Evolutionary conservation across 2,113 vertebrate genomes (phyloP), one percentile per base, ranked within the genome.

Genomic region (Channa argus): DNA sequence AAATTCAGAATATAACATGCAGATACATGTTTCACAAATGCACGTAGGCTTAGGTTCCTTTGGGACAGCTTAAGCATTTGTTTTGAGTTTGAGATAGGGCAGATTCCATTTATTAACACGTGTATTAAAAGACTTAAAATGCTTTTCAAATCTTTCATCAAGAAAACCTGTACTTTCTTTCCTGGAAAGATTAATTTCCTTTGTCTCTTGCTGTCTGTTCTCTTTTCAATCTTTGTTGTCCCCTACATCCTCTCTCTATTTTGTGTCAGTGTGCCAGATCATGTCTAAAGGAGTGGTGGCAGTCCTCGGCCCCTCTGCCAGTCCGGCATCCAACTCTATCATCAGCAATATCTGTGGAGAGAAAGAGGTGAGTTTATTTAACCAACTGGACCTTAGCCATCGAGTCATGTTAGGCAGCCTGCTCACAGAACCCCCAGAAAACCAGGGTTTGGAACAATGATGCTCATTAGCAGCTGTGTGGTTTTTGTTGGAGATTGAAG

Each of bases 271-370:
- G 96, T 99, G 98, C 93, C 97, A 99, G 92, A 99, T 99, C 75
- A 96, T 99, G 88, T 97, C 96, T 14, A 99, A 99, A 91, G 98
- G 97, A 0, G 97, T 99, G 54, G 97, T 99, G 6, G 97, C 96
- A 0, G 97, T 99, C 84, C 93, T 99, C 49, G 98, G 98, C 15
- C 98, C 98, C 11, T 98, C 98, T 2, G 97, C 96, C 82, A 99
- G 98, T 82, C 98, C 98, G 0, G 97, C 98, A 73, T 99, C 98
- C 52, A 98, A 97, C 92, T 99, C 97, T 33, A 99, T 99, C 90
- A 99, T 99, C 95, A 99, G 98, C 95, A 98, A 99, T 93, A 99
- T 99, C 94, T 99, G 98, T 34, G 98, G 98, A 69, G 98, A 99
- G 92, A 99, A 99, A 56, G 98, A 99, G 97, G 98, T 98, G 80